Evolutionary conservation across 2,888 invertebrate species (phyloP), one percentile per base, ranked within the genome.

Genomic region (Drosophila rellima): DNA sequence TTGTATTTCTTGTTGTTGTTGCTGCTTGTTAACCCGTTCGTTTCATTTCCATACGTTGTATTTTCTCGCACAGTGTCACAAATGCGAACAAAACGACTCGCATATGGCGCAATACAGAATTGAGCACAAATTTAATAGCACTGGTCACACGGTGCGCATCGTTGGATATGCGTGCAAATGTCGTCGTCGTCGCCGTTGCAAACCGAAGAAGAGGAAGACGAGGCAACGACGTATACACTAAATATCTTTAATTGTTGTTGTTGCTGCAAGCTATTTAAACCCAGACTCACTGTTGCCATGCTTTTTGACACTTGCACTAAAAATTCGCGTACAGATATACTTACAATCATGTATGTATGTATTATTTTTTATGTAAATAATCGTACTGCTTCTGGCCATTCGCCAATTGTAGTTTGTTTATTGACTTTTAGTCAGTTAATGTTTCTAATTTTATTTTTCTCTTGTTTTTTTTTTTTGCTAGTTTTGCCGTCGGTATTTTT

Each of bases 401-500:
- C 20, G 59, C 56, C 47, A 63, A 60, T 59, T 65, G 44, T 44
- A 37, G 40, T 60, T 78, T 83, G 70, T 77, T 84, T 80, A 62
- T 70, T 70, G 62, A 74, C 74, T 69, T 70, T 54, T 67, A 65
- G 60, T 69, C 75, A 57, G 60, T 17, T 51, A 76, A 60, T 64
- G 23, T 31, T 37, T 20, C 20, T 33, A 29, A 18, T 54, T 35
- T 62, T 33, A 39, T 40, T 44, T 56, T 17, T 42, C 15, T 44
- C 31, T 62, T 33, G 37, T 40, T 44, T 55, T 15, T 50, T 15
- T 44, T 55, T 50, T 11, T 52, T 11, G 44, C 29, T 55, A 54
- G 74, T 75, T 80, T 83, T 85, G 76, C 82, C 82, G 82, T 76
- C 86, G 86, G 82, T 55, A 40, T 76, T 77, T 84, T 57, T 45